These are phyloP conservation scores for Drosophila truncata DNA, from an alignment of 1,140 invertebrate species.

Conservation along the genomic window DNA sequence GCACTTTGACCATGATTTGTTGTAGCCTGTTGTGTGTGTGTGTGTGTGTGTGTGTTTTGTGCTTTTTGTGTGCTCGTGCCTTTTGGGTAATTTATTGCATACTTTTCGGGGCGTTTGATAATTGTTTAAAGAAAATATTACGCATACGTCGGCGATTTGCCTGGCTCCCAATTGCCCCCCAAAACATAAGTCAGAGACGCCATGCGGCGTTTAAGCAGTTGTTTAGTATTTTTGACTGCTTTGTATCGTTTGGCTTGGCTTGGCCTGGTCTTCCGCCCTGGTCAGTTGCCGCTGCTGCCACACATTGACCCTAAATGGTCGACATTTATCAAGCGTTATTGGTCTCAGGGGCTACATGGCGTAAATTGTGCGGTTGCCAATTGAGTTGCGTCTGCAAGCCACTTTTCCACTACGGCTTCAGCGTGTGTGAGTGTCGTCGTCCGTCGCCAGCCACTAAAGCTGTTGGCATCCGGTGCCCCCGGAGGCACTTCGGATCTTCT, in stretches of 20 bases:
- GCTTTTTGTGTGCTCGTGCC: slow-evolving; percentile 21
- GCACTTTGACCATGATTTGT: slow-evolving; percentile 76
- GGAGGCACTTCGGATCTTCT: slow-evolving; percentile 1
- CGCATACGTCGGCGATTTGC: slow-evolving; percentile 76
- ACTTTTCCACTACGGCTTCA: slow-evolving; percentile 8
- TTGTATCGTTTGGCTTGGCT: slow-evolving; percentile 36
- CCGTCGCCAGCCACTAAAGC: slow-evolving; percentile 37
- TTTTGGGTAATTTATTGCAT: slow-evolving; percentile 72
- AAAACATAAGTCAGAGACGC: slow-evolving; percentile 62
- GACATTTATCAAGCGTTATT: slow-evolving; percentile 85
- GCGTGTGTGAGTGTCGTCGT: slow-evolving; percentile 41
- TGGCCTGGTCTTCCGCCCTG: slow-evolving; percentile 22
- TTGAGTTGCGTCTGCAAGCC: slow-evolving; percentile 57
- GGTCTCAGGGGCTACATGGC: slow-evolving; percentile 81
- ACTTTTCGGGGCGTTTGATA: slow-evolving; percentile 80
- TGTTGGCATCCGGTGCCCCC: slow-evolving; percentile 26
- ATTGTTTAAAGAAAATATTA: slow-evolving; percentile 84
- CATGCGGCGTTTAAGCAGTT: slow-evolving; percentile 50
- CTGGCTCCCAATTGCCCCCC: slow-evolving; percentile 33
- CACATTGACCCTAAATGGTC: slow-evolving; percentile 83
- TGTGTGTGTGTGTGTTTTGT: slow-evolving; percentile 4
- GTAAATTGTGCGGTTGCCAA: slow-evolving; percentile 83
- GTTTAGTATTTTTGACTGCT: slow-evolving; percentile 19
- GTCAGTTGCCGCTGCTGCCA: slow-evolving; percentile 43
- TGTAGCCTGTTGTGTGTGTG: slow-evolving; percentile 45